phyloP scores from a whole-genome alignment of 2,797 vertebrate species.

The Balearica regulorum region DNA sequence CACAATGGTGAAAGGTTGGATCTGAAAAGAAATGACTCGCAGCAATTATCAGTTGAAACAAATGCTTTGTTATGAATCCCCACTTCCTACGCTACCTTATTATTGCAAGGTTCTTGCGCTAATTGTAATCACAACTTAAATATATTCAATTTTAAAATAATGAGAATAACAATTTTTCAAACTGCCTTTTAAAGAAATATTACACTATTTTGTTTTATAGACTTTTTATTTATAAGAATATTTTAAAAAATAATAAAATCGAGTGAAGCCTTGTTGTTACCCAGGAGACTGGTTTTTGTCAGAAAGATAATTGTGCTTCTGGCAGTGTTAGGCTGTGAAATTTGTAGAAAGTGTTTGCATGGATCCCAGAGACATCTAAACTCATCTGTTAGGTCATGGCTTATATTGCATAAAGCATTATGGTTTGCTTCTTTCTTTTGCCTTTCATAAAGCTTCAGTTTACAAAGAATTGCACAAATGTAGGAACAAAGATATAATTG shows the following conservation, averaged over 20 bases:
- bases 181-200: neutral
- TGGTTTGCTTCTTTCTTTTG: neutral
- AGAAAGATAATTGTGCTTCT: neutral
- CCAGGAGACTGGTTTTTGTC: neutral
- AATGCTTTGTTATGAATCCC: neutral
- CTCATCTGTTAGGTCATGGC: neutral
- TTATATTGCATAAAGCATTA: rapidly evolving
- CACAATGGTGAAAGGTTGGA: neutral
- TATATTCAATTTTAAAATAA: neutral
- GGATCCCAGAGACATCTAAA: neutral
- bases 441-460: neutral
- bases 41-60: neutral
- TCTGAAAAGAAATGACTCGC: neutral
- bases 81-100: neutral
- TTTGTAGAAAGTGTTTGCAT: neutral
- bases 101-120: neutral
- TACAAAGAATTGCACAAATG: neutral
- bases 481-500: neutral
- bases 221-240: neutral
- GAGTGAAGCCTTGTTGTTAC: neutral
- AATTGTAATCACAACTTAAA: neutral
- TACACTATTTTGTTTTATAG: neutral
- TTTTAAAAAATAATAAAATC: neutral
- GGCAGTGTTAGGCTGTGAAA: neutral
- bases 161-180: neutral